Percentiles rank a stretch among this genome's conserved stretches.
phyloP scores from a whole-genome alignment of 2,797 vertebrate genomes.

The Scolopax rusticola region DNA sequence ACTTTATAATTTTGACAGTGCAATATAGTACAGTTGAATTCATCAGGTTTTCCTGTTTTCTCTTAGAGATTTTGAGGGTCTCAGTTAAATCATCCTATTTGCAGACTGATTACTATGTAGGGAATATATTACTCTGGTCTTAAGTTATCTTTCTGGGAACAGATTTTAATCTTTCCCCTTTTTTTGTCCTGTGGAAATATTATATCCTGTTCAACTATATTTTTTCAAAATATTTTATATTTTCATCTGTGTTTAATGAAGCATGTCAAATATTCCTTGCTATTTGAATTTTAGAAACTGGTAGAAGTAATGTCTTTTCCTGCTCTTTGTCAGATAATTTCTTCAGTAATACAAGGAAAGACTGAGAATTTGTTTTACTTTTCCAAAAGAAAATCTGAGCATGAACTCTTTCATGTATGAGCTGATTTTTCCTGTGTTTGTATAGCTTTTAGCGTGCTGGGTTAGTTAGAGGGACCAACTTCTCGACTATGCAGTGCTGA shows the following conservation, averaged over 20 bases:
- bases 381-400: background rate
- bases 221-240: background rate
- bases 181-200: background rate
- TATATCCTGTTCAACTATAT: background rate
- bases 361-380: background rate
- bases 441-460: background rate
- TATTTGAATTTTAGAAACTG: background rate
- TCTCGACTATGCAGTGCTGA: background rate
- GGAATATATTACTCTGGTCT: background rate
- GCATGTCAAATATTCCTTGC: background rate
- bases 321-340: background rate
- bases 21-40: background rate
- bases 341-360: background rate
- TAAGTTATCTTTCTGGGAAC: constrained; percentile 1
- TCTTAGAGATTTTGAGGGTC: background rate
- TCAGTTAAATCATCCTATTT: constrained; percentile 22
- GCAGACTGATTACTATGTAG: background rate
- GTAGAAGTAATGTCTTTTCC: background rate
- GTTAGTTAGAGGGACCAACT: background rate
- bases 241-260: constrained; percentile 5
- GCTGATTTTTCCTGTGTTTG: background rate
- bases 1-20: constrained; percentile 29
- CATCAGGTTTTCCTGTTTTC: background rate
- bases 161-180: background rate
- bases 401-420: background rate